Evolutionary conservation across 2,888 invertebrate genomes (phyloP).

Genomic region (Chrysolina haemoptera): DNA sequence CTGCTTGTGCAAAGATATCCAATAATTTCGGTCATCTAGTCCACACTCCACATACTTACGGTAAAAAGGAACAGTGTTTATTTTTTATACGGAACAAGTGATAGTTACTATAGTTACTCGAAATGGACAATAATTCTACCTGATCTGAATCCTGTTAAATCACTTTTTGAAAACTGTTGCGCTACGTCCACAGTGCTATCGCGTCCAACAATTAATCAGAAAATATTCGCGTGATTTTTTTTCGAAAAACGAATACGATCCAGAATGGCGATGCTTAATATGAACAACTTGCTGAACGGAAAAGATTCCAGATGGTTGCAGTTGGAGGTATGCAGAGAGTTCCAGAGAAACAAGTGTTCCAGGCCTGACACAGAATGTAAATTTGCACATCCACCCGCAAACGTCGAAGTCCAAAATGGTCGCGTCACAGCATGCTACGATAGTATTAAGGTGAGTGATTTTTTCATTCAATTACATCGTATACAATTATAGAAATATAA

Average conservation of each 20-base stretch:
- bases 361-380: constrained; percentile 99
- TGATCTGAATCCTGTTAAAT: constrained; percentile 57
- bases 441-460: constrained; percentile 94
- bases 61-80: constrained; percentile 55
- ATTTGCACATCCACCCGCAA: constrained; percentile 99
- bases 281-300: constrained; percentile 96
- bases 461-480: not conserved
- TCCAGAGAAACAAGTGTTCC: constrained; percentile 99
- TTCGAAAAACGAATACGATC: constrained; percentile 31
- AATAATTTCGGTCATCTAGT: constrained; percentile 50
- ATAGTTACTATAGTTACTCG: constrained; percentile 49
- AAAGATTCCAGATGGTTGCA: constrained; percentile 99
- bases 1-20: constrained; percentile 64
- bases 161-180: constrained; percentile 44
- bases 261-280: constrained; percentile 90
- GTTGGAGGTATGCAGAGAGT: constrained; percentile 99
- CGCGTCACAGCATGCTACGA: constrained; percentile 99
- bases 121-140: constrained; percentile 67
- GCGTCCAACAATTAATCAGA: constrained; percentile 56
- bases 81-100: constrained; percentile 56
- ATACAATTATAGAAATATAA: too few species aligned
- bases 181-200: constrained; percentile 56
- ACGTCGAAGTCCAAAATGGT: constrained; percentile 99
- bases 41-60: constrained; percentile 44
- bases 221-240: constrained; percentile 41